Conservation (phyloP, 2,113 vertebrate species). For the Sarotherodon lohbergeri region DNA sequence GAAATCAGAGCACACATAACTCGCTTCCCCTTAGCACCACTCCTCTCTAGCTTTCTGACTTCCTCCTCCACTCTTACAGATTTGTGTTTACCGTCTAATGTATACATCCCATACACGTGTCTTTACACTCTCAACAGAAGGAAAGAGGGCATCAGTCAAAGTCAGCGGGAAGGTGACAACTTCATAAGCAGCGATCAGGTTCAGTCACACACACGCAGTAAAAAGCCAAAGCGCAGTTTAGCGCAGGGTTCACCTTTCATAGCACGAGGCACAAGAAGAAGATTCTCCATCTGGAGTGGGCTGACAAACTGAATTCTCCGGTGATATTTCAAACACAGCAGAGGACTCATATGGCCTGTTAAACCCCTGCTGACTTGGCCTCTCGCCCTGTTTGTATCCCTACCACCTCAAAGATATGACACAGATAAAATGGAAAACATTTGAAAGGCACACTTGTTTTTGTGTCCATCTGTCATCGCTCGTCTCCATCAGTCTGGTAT, state of each 20-base stretch:
- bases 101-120: background rate
- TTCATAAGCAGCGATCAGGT: constrained; percentile 9
- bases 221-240: background rate
- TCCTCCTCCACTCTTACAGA: background rate
- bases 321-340: constrained; percentile 10
- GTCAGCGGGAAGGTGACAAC: background rate
- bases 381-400: background rate
- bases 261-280: background rate
- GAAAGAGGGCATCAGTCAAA: background rate
- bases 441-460: background rate
- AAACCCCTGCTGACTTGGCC: background rate
- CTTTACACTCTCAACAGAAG: background rate
- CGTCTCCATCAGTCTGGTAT: background rate
- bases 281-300: background rate
- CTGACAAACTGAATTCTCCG: constrained; percentile 4
- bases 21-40: background rate
- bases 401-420: background rate
- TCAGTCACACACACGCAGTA: background rate
- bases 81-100: background rate
- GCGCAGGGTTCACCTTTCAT: constrained; percentile 15
- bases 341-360: background rate
- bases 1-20: background rate
- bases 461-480: background rate
- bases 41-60: background rate
- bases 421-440: background rate